Base-by-base conservation (phyloP, 2,113 vertebrate genomes). In the Epinephelus lanceolatus region DNA sequence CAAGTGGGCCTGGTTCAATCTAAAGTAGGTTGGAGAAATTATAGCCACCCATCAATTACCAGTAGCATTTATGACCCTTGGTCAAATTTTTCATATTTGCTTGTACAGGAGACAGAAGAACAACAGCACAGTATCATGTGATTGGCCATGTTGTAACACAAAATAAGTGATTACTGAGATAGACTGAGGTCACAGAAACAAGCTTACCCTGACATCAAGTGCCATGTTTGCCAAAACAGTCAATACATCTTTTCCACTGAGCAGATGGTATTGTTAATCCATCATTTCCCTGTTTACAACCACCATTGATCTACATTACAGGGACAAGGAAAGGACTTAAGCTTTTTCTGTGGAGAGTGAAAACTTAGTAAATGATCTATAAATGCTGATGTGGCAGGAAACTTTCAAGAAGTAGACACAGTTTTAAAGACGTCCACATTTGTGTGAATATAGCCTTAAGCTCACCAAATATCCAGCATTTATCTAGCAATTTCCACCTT, bases 251-350 rank as follows among this genome's bases (percentile, higher is more conserved):
- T 30, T 55, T 75, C 17, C 53, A 51, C 47, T 25, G 61, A 62
- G 51, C 63, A 78, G 57, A 81, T 68, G 63, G 69, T 45, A 65
- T 6, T 18, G 40, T 27, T 81, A 71, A 86, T 84, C 77, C 77
- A 67, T 65, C 53, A 78, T 42, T 68, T 72, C 51, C 42, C 30
- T 69, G 71, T 85, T 76, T 40, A 69, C 67, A 63, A 65, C 55
- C 60, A 67, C 23, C 55, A 74, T 30, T 45, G 19, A 70, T 37
- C 68, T 74, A 65, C 69, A 78, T 27, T 23, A 21, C 5, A 78
- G 12, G 27, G 42, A 19, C 17, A 7, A 60, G 27, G 15, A 25
- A 37, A 23, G 30, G 56, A 56, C 17, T 76, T 33, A 3, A 68
- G 27, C 25, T 21, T 65, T 65, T 80, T 75, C 18, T 60, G 13